Evolutionary conservation across 2,797 vertebrate species (phyloP).

Genomic region (Miichthys miiuy): DNA sequence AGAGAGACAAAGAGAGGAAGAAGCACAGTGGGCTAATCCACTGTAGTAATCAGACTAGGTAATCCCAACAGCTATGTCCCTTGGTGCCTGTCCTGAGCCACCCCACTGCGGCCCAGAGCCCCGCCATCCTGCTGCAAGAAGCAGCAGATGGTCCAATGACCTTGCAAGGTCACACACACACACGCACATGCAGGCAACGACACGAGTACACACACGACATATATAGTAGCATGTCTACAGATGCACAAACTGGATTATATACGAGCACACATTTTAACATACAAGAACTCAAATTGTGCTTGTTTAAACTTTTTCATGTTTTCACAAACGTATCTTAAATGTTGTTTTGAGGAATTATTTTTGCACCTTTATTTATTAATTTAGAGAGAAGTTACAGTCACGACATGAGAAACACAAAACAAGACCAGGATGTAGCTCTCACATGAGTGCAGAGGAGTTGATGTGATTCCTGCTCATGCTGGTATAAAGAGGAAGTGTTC

Average conservation of each 20-base stretch:
- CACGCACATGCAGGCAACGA: background rate
- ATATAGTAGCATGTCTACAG: constrained; percentile 2
- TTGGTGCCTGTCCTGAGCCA: constrained; percentile 56
- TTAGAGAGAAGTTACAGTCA: background rate
- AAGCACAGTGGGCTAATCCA: constrained; percentile 69
- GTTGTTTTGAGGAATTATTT: background rate
- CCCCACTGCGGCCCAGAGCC: constrained; percentile 45
- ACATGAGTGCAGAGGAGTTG: constrained; percentile 1
- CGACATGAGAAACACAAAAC: background rate
- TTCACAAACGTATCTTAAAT: background rate
- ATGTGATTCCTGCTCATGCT: background rate
- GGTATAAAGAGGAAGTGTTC: constrained; percentile 14
- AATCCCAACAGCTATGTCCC: constrained; percentile 70
- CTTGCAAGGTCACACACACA: constrained; percentile 61
- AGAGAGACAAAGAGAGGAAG: constrained; percentile 35
- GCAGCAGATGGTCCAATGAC: constrained; percentile 75
- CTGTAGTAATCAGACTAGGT: constrained; percentile 71
- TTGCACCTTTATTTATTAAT: background rate
- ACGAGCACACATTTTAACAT: background rate
- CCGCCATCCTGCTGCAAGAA: constrained; percentile 57
- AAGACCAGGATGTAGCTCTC: background rate
- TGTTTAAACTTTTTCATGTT: background rate
- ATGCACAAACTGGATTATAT: constrained; percentile 13
- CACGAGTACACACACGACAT: background rate
- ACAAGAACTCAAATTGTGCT: background rate